A percentile compares a stretch with the other conserved stretches of the same genome.
Evolutionary conservation across 1,140 invertebrate genomes (phyloP).

Genomic region (Orchesella cincta): DNA sequence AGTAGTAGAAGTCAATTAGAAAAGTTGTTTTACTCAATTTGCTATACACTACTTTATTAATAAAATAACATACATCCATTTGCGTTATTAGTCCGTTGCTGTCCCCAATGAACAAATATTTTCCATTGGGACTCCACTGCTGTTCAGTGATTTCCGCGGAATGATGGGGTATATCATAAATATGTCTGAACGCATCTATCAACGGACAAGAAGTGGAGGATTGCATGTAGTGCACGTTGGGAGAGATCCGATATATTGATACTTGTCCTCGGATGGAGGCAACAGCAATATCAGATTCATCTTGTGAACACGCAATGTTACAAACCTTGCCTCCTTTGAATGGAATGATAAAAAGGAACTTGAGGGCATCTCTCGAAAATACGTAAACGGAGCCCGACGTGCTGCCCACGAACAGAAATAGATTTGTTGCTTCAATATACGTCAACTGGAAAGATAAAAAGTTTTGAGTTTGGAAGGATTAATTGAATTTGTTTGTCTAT

Average conservation of each 20-base stretch:
- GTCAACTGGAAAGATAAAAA: conserved; percentile 42
- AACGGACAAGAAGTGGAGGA: conserved; percentile 6
- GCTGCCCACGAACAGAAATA: conserved; percentile 44
- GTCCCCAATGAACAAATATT: conserved; percentile 47
- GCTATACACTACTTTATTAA: too few relatives aligned
- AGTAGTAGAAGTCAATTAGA: too few relatives aligned
- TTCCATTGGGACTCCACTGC: conserved; percentile 49
- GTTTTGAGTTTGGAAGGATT: neutral
- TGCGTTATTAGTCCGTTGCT: conserved; percentile 46
- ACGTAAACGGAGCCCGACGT: conserved; percentile 46
- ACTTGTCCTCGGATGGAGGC: conserved; percentile 46
- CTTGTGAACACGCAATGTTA: conserved; percentile 39
- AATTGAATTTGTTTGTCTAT: neutral
- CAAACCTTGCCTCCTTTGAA: conserved; percentile 50
- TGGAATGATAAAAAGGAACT: conserved; percentile 48
- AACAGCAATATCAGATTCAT: conserved; percentile 47
- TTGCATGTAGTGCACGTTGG: conserved; percentile 13
- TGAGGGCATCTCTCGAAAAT: conserved; percentile 39
- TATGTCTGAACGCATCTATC: conserved; percentile 30
- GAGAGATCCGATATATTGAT: conserved; percentile 40
- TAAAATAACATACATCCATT: conserved; percentile 42
- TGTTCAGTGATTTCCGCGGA: conserved; percentile 47
- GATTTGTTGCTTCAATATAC: conserved; percentile 46
- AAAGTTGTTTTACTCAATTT: too few relatives aligned
- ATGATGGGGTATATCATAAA: conserved; percentile 43